Evolutionary conservation across 2,888 invertebrate species (phyloP).

Genomic region (Drosophila kuntzei): DNA sequence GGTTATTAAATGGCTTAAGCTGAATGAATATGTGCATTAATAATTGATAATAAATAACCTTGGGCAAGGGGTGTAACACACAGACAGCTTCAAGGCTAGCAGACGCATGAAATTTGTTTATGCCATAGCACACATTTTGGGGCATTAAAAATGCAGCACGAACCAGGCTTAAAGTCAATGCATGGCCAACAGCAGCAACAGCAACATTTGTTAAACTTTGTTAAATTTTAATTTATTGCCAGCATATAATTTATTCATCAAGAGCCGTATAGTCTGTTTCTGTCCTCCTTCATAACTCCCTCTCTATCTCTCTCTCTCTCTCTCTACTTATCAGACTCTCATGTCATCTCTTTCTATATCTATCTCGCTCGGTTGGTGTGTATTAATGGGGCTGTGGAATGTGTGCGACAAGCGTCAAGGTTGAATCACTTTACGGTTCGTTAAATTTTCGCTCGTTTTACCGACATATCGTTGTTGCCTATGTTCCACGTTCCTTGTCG

Average conservation of each 20-base stretch:
- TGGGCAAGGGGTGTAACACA: neutral
- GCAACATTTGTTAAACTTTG: slow-evolving; percentile 50
- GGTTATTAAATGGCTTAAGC: neutral
- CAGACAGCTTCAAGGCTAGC: slow-evolving; percentile 13
- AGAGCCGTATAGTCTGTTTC: slow-evolving; percentile 16
- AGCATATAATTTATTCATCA: slow-evolving; percentile 72
- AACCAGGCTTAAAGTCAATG: slow-evolving; percentile 23
- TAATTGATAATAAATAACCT: slow-evolving; percentile 3
- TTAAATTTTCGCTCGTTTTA: slow-evolving; percentile 67
- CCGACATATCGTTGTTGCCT: slow-evolving; percentile 32
- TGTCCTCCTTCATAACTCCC: neutral
- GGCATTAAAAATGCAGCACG: slow-evolving; percentile 58
- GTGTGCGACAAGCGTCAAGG: slow-evolving; percentile 76
- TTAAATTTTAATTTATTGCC: slow-evolving; percentile 75
- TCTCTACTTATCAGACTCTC: no score
- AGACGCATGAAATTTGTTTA: slow-evolving; percentile 56
- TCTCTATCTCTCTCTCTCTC: neutral
- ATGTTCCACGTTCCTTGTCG: slow-evolving; percentile 16
- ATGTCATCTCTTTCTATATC: neutral
- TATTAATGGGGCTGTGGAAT: slow-evolving; percentile 60
- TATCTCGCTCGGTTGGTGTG: slow-evolving; percentile 35
- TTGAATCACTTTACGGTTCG: slow-evolving; percentile 80
- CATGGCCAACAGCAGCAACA: slow-evolving; percentile 16
- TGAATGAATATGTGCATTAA: neutral
- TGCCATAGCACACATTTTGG: slow-evolving; percentile 54